Evolutionary conservation across 2,797 vertebrate genomes (phyloP).

Genomic region (Gadopsis marmoratus): DNA sequence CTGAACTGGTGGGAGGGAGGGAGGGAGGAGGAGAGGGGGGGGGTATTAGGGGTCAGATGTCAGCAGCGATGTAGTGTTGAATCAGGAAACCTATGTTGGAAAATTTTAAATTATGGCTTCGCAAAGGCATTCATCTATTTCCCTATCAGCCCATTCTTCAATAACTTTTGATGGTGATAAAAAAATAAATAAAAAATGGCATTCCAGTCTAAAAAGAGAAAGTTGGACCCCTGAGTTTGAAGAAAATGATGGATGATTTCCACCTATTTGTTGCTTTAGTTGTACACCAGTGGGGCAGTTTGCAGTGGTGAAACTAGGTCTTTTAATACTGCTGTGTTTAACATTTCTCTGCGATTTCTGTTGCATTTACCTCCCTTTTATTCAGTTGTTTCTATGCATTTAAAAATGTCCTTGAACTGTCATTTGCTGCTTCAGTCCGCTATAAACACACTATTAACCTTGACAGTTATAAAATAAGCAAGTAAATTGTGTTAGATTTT

Average conservation of each 20-base stretch:
- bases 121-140: not conserved
- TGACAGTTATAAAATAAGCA: too few relatives aligned
- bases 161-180: not conserved
- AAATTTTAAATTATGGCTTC: not conserved
- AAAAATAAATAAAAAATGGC: too few relatives aligned
- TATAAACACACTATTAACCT: not conserved
- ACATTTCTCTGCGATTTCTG: not conserved
- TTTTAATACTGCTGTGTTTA: not conserved
- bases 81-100: not conserved
- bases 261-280: not conserved
- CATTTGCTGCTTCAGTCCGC: not conserved
- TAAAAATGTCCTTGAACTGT: not conserved
- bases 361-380: not conserved
- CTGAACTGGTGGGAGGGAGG: slow-evolving; percentile 19
- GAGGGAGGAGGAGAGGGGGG: too few relatives aligned
- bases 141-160: not conserved
- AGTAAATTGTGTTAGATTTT: too few relatives aligned
- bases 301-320: not conserved
- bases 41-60: slow-evolving; percentile 57
- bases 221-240: not conserved
- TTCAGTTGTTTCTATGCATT: not conserved
- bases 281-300: not conserved
- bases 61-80: slow-evolving; percentile 33
- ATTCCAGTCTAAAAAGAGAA: slow-evolving; percentile 11
- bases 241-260: not conserved